Percentiles rank a stretch among this genome's conserved stretches.
These are phyloP conservation scores for Latrodectus geometricus DNA, from an alignment of 1,140 invertebrate genomes.

Conservation along the genomic window DNA sequence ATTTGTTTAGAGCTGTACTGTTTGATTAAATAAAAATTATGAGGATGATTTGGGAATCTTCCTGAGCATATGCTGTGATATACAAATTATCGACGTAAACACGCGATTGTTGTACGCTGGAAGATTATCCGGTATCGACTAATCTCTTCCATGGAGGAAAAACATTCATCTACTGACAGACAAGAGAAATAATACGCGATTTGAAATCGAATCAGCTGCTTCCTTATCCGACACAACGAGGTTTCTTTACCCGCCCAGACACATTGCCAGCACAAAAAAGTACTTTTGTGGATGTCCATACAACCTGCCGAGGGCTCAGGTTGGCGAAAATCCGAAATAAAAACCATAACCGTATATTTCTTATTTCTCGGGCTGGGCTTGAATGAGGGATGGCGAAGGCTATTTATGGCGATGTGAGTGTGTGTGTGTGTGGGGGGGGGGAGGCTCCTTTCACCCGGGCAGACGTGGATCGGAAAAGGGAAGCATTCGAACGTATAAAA, in stretches of 20 bases:
- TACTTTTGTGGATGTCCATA: not conserved
- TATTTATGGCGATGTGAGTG: slow-evolving; percentile 18
- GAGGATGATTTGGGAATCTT: no score
- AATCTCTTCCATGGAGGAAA: no score
- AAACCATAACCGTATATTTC: slow-evolving; percentile 40
- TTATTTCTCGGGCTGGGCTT: not conserved
- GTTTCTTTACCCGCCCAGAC: not conserved
- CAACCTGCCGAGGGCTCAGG: not conserved
- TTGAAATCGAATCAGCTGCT: not conserved
- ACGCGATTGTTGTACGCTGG: no score
- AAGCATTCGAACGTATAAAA: slow-evolving; percentile 22
- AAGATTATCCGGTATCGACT: no score
- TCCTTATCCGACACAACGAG: not conserved
- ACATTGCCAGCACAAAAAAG: not conserved
- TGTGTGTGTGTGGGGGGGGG: not conserved
- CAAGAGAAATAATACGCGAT: no score
- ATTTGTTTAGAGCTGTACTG: no score
- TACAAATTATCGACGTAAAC: no score
- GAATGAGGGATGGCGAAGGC: slow-evolving; percentile 4
- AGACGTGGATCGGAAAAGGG: not conserved
- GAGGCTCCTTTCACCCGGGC: not conserved
- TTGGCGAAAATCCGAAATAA: slow-evolving; percentile 39
- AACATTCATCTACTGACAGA: no score
- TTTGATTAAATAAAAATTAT: no score
- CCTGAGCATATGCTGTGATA: no score